These are phyloP conservation scores for Novumbra hubbsi DNA, from an alignment of 2,797 vertebrate genomes.

Conservation along the genomic window DNA sequence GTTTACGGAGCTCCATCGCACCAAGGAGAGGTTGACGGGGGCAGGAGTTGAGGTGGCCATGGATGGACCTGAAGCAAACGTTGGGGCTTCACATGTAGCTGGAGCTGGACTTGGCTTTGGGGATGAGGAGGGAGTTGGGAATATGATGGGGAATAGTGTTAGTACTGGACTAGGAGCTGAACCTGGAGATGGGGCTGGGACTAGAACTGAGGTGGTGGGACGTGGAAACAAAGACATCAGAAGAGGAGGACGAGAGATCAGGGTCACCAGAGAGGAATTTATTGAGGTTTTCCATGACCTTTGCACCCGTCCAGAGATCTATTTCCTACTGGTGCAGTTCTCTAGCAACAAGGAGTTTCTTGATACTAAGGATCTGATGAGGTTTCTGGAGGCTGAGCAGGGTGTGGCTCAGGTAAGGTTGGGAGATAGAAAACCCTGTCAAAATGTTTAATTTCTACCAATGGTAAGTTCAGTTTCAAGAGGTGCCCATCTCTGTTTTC, in stretches of 20 bases:
- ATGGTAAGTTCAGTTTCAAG: not conserved
- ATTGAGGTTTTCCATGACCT: conserved; percentile 92
- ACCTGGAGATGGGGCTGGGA: not conserved
- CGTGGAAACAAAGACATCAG: conserved; percentile 42
- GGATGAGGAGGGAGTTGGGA: conserved; percentile 23
- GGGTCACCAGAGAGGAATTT: conserved; percentile 85
- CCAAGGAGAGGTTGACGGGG: conserved; percentile 74
- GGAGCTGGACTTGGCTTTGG: conserved; percentile 32
- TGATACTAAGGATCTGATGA: conserved; percentile 92
- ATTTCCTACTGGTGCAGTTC: conserved; percentile 95
- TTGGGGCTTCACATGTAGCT: not conserved
- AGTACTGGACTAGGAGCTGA: not conserved
- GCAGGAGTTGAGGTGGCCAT: not conserved
- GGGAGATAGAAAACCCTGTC: not conserved
- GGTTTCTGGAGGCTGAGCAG: conserved; percentile 95
- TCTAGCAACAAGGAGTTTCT: conserved; percentile 97
- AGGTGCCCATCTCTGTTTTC: not conserved
- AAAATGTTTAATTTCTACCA: not conserved
- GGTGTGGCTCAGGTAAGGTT: conserved; percentile 85
- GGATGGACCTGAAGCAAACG: not conserved
- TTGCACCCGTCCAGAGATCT: conserved; percentile 94
- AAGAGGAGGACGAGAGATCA: conserved; percentile 55
- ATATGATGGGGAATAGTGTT: not conserved
- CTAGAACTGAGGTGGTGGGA: conserved; percentile 23
- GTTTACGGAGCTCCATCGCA: conserved; percentile 89